Evolutionary conservation across 2,113 vertebrate genomes (phyloP).

Genomic region (Oplegnathus fasciatus): DNA sequence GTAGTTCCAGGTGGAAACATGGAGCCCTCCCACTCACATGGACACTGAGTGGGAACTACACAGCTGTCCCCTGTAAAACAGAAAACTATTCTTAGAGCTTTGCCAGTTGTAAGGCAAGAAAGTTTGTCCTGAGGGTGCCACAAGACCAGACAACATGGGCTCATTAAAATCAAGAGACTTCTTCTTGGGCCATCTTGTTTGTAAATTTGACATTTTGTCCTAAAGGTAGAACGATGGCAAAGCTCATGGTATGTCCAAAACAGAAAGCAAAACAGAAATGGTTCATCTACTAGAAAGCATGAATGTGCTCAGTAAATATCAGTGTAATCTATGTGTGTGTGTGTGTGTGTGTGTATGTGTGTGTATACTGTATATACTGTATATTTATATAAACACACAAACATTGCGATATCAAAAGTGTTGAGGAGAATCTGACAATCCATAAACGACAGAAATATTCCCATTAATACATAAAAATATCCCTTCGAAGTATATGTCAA

Average conservation of each 20-base stretch:
- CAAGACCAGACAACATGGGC: neutral
- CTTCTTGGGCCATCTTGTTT: neutral
- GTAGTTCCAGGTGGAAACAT: conserved; percentile 85
- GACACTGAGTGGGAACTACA: conserved; percentile 82
- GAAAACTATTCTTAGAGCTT: neutral
- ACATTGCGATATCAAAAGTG: too few relatives aligned
- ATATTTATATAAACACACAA: too few relatives aligned
- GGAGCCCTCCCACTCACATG: conserved; percentile 88
- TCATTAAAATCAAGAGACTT: neutral
- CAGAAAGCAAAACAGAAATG: too few relatives aligned
- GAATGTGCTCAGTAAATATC: neutral
- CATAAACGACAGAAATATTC: neutral
- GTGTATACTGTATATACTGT: too few relatives aligned
- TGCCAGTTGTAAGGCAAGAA: neutral
- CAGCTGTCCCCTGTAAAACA: conserved; percentile 84
- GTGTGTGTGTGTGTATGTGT: too few relatives aligned
- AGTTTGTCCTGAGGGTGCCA: neutral
- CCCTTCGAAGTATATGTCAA: too few relatives aligned
- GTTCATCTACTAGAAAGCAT: neutral
- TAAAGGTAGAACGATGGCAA: neutral
- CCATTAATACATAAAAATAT: neutral
- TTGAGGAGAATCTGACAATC: neutral
- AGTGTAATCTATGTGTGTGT: neutral
- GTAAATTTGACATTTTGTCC: neutral
- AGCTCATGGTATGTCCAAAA: neutral